Percentiles rank a stretch among this genome's conserved stretches.
phyloP scores from a whole-genome alignment of 2,888 invertebrate genomes.

The Xylota sylvarum region DNA sequence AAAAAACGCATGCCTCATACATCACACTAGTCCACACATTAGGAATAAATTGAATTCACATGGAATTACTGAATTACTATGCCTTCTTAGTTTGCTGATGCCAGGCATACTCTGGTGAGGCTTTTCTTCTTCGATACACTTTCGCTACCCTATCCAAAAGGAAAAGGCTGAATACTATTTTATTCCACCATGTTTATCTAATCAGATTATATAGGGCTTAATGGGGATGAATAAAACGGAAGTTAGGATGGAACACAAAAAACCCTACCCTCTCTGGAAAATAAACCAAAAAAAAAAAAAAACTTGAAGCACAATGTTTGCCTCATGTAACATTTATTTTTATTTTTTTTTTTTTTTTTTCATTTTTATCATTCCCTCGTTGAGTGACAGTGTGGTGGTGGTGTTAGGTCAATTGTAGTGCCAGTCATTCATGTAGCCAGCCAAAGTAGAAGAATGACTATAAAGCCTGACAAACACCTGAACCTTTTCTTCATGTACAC shows the following conservation, averaged over 20 bases:
- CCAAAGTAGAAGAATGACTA: conserved; percentile 40
- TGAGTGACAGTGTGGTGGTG: conserved; percentile 55
- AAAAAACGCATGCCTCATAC: conserved; percentile 9
- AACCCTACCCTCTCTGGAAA: conserved; percentile 6
- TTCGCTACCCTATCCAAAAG: conserved; percentile 1
- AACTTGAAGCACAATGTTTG: conserved; percentile 37
- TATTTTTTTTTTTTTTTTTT: conserved; percentile 33
- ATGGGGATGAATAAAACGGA: conserved; percentile 63
- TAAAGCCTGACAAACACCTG: conserved; percentile 63
- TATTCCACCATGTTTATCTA: conserved; percentile 62
- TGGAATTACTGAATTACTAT: conserved; percentile 30
- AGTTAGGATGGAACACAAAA: conserved; percentile 22
- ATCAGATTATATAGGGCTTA: conserved; percentile 69
- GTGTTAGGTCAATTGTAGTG: conserved; percentile 72
- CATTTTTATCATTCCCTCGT: conserved; percentile 32
- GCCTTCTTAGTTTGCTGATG: conserved; percentile 39
- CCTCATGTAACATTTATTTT: conserved; percentile 56
- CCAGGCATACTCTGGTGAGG: conserved; percentile 13
- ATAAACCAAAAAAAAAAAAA: no score
- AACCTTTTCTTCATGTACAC: conserved; percentile 44
- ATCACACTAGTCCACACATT: neutral
- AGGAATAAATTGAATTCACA: conserved; percentile 41
- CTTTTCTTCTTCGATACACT: conserved; percentile 38
- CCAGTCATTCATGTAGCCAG: conserved; percentile 44
- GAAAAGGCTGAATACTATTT: conserved; percentile 22